Base-by-base conservation (phyloP, 2,113 vertebrate genomes). In the Sceloporus tristichus region DNA sequence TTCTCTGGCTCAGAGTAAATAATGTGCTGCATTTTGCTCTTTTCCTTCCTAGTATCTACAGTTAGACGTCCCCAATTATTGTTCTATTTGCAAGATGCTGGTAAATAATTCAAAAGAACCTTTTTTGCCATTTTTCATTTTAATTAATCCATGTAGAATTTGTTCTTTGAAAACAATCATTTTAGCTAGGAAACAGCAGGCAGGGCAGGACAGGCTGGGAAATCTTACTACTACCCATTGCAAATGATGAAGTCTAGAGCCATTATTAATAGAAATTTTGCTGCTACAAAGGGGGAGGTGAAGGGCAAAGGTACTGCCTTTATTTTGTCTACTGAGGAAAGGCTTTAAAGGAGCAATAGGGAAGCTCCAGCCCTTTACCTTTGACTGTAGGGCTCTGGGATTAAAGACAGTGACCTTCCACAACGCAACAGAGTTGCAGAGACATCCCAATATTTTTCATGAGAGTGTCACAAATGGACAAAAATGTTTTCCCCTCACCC, bases 71-170 rank as follows among this genome's bases (percentile, higher is more conserved):
- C 79, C 10, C 84, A 75, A 74, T 89, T 92, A 93, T 54, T 85
- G 87, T 90, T 92, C 90, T 91, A 87, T 90, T 93, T 95, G 92
- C 93, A 87, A 81, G 84, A 94, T 91, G 90, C 93, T 56, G 9
- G 95, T 95, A 91, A 96, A 95, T 95, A 95, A 96, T 95, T 95
- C 92, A 94, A 92, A 82, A 90, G 82, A 85, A n/a, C 21, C 5
- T 13, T 76, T 53, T 82, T 2, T 78, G 65, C 94, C 92, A 88
- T 93, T 94, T 94, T 93, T 88, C 89, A 3, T 91, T 94, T 94
- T 94, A 96, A 96, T 95, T 95, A 95, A 94, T 92, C 95, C 92
- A 84, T 81, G 29, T 25, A 93, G 94, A 95, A 93, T 94, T 93
- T 92, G 25, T 93, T 88, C 25, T 93, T 81, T 86, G 77, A 71